phyloP scores from a whole-genome alignment of 2,113 vertebrate genomes.

The Stictonetta naevosa region DNA sequence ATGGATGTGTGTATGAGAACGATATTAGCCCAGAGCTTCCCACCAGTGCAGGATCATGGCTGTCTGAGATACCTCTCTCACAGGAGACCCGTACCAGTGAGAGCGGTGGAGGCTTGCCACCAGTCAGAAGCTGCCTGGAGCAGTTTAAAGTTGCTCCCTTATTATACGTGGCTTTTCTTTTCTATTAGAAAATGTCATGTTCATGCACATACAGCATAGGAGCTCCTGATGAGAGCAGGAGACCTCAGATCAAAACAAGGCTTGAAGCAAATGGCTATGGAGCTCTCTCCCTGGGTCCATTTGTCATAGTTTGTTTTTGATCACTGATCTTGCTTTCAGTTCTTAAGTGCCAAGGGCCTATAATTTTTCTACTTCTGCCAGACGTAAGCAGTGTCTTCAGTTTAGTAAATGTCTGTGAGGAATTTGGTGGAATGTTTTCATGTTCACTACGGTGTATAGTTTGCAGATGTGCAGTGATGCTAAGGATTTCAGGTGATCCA shows the following conservation, averaged over 20 bases:
- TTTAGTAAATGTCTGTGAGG: neutral
- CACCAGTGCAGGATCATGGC: neutral
- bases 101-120: neutral
- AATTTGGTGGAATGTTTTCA: neutral
- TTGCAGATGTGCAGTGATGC: neutral
- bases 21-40: neutral
- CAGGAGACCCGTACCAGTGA: neutral
- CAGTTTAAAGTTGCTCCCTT: neutral
- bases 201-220: neutral
- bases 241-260: neutral
- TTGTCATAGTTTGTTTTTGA: neutral
- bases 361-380: neutral
- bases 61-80: neutral
- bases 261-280: neutral
- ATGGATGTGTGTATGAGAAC: rapidly evolving
- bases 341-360: neutral
- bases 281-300: neutral
- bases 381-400: neutral
- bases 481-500: neutral
- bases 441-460: neutral
- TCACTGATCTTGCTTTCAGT: neutral
- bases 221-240: neutral
- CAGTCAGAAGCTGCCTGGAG: neutral
- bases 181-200: neutral
- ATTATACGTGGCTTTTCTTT: neutral